Base-by-base conservation (phyloP, 2,797 vertebrate genomes). In the Melanotaenia boesemani region DNA sequence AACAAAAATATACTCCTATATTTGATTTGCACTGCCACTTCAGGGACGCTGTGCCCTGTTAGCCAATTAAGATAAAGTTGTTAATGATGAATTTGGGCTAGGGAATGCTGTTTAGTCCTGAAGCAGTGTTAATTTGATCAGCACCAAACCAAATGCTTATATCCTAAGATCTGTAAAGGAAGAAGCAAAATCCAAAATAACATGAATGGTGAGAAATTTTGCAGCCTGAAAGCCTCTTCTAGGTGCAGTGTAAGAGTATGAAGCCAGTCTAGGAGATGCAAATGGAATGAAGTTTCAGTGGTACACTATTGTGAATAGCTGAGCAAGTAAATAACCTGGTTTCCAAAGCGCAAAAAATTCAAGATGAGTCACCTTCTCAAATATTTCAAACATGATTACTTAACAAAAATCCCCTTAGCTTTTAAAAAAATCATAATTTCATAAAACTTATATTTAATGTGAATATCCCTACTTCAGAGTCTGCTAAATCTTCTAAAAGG, bases 61-160 rank as follows among this genome's bases (percentile, higher is more conserved):
- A 74, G 87, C 81, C 81, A 91, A 91, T 89, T 87, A 88, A 91
- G 88, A 86, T 89, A 89, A 89, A 72, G 82, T 58, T 59, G 72
- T 46, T 74, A 68, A 73, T 76, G 82, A 90, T 87, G 82, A 89
- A 87, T 74, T 79, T 1, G 9, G 50, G 58, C 76, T 50, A 61
- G 65, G 72, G 67, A 64, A 77, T 55, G 63, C 60, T 7, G 60
- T 52, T 72, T 50, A 67, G 57, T 59, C 1, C 59, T 39, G 50
- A 36, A 55, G 73, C 16, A 60, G n/a, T 69, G 71, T 66, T 59
- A 67, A 79, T 87, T 79, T 82, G 67, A 72, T 44, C 76, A 54
- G 39, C 37, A 63, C 12, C 24, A 73, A 74, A 86, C 52, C 64
- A 79, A 70, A 77, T 70, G 60, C 74, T 72, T 61, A 64, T 55